These are phyloP conservation scores for Stylophora pistillata DNA, from an alignment of 64 coral and sea anemone species.

Conservation along the genomic window DNA sequence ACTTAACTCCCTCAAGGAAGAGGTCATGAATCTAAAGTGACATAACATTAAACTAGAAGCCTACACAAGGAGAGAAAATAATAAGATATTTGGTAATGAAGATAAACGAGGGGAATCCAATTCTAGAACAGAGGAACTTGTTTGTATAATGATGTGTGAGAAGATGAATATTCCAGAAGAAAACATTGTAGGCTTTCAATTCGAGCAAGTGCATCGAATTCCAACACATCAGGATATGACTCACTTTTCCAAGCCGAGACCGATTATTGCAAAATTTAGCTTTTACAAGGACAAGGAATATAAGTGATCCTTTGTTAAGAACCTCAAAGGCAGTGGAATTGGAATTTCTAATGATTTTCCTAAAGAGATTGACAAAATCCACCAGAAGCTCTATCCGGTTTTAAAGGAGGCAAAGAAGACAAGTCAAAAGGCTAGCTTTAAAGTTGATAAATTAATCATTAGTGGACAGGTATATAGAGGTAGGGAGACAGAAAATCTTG, in stretches of 20 bases:
- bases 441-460: not conserved
- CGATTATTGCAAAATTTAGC: conserved; percentile 13
- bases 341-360: conserved; percentile 15
- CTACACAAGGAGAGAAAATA: conserved; percentile 13
- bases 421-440: not conserved
- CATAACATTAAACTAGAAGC: no score
- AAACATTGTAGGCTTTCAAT: not conserved
- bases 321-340: conserved; percentile 18
- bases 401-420: conserved; percentile 3
- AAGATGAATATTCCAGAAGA: conserved; percentile 16
- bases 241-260: conserved; percentile 9
- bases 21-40: conserved; percentile 10
- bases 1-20: conserved; percentile 5
- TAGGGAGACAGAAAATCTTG: not conserved
- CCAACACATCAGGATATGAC: not conserved
- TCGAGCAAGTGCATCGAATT: not conserved
- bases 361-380: not conserved
- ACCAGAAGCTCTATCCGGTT: not conserved
- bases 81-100: not conserved
- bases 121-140: conserved; percentile 5
- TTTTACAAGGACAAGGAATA: conserved; percentile 29
- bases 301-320: not conserved
- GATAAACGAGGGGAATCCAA: not conserved
- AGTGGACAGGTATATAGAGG: not conserved
- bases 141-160: not conserved